Percentiles rank a stretch among this genome's conserved stretches.
phyloP scores from a whole-genome alignment of 2,888 invertebrate genomes.

The Rotaria magnacalcarata region DNA sequence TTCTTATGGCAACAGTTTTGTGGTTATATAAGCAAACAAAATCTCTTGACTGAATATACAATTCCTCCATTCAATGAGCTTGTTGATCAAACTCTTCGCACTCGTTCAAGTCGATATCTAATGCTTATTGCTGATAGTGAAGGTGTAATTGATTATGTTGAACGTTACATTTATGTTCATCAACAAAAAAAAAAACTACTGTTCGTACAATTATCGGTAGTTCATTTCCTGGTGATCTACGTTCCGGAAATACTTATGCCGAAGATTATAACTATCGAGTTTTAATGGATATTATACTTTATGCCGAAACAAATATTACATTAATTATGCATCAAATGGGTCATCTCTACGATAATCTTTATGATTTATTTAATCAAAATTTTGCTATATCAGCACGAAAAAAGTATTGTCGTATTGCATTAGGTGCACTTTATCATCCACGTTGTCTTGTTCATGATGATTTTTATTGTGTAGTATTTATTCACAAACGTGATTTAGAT shows the following conservation, averaged over 20 bases:
- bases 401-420: constrained; percentile 22
- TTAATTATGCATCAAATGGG: background rate
- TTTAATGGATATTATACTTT: background rate
- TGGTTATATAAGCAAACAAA: background rate
- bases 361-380: constrained; percentile 16
- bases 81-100: background rate
- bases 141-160: background rate
- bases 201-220: background rate
- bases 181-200: background rate
- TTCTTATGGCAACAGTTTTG: background rate
- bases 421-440: constrained; percentile 21
- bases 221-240: background rate
- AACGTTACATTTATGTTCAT: background rate
- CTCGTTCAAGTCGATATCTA: background rate
- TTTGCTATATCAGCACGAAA: background rate
- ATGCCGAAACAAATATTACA: background rate
- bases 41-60: background rate
- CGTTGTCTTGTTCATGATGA: background rate
- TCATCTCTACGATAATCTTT: background rate
- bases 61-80: background rate
- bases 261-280: background rate
- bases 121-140: background rate
- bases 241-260: background rate
- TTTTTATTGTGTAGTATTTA: background rate
- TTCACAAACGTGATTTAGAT: background rate